Conservation (phyloP, 2,113 vertebrate genomes). For the Cisticola juncidis region DNA sequence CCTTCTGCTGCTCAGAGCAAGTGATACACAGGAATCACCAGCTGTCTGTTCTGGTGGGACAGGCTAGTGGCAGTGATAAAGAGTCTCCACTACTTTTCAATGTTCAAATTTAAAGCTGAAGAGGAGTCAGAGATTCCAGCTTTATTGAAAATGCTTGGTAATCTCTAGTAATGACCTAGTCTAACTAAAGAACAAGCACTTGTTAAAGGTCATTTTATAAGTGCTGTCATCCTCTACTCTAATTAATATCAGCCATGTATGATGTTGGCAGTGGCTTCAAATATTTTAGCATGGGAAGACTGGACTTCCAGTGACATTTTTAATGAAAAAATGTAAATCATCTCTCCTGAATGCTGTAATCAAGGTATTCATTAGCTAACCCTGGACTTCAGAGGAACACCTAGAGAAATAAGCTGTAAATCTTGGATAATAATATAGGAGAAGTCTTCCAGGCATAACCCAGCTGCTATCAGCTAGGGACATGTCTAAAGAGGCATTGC, state of each 20-base stretch:
- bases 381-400: neutral
- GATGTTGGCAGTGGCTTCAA: slow-evolving; percentile 67
- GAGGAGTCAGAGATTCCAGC: slow-evolving; percentile 28
- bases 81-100: neutral
- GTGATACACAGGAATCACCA: neutral
- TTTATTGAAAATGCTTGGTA: slow-evolving; percentile 53
- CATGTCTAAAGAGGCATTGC: neutral
- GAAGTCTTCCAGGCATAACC: neutral
- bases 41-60: neutral
- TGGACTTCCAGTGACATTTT: slow-evolving; percentile 78
- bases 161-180: slow-evolving; percentile 74
- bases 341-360: slow-evolving; percentile 21
- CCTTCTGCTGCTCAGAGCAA: neutral
- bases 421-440: neutral
- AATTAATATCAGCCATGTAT: slow-evolving; percentile 76
- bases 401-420: neutral
- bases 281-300: slow-evolving; percentile 32
- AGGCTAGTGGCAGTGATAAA: neutral
- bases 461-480: neutral
- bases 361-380: slow-evolving; percentile 27
- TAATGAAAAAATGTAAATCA: slow-evolving; percentile 71
- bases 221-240: slow-evolving; percentile 76
- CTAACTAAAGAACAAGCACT: slow-evolving; percentile 63
- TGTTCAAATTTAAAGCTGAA: neutral
- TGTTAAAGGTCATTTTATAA: slow-evolving; percentile 77